Evolutionary conservation across 2,797 vertebrate genomes (phyloP).

Genomic region (Lates japonicus): DNA sequence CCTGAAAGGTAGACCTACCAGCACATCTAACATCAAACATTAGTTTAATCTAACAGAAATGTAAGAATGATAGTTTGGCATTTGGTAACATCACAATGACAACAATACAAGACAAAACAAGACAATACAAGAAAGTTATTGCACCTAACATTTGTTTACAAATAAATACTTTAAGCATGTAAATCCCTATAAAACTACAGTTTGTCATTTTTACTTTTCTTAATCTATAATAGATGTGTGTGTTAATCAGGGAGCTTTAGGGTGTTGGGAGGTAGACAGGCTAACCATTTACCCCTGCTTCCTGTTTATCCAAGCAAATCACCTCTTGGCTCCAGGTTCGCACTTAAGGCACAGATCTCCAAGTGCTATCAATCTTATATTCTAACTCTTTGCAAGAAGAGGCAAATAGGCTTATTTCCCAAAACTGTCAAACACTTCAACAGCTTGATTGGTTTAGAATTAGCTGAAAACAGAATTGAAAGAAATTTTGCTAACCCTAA

Average conservation of each 20-base stretch:
- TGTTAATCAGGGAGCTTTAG: background rate
- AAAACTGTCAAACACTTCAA: background rate
- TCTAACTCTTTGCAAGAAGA: background rate
- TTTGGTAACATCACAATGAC: too few species aligned
- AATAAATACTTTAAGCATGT: background rate
- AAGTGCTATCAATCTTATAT: background rate
- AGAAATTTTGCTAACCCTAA: too few species aligned
- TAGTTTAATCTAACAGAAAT: background rate
- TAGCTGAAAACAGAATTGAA: background rate
- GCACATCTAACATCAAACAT: background rate
- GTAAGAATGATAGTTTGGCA: too few species aligned
- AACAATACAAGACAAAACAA: too few species aligned
- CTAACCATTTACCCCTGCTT: background rate
- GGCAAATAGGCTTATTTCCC: background rate
- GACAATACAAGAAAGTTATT: too few species aligned
- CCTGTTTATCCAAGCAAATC: background rate
- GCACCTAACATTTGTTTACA: background rate
- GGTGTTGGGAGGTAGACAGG: background rate
- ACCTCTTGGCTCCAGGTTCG: background rate
- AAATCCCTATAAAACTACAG: background rate
- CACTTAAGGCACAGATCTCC: background rate
- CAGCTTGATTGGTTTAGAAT: background rate
- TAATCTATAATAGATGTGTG: background rate
- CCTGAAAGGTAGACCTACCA: background rate
- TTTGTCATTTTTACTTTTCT: background rate